These are phyloP conservation scores for Epinephelus coioides DNA, from an alignment of 2,797 vertebrate species.

Conservation along the genomic window DNA sequence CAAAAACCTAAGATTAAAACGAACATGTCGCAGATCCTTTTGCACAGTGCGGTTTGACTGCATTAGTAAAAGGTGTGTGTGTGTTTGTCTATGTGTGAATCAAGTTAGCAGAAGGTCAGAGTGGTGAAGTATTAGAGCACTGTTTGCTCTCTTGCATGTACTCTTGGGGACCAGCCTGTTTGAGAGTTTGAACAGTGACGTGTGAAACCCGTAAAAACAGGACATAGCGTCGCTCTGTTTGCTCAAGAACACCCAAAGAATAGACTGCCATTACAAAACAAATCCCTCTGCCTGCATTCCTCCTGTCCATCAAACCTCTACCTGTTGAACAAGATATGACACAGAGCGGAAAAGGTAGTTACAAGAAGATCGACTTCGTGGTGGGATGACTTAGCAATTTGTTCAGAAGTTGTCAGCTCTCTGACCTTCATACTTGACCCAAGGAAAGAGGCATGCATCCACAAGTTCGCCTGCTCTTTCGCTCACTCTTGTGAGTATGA, in stretches of 20 bases:
- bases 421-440: conserved; percentile 26
- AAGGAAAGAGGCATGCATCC: conserved; percentile 14
- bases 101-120: conserved; percentile 81
- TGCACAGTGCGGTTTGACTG: conserved; percentile 10
- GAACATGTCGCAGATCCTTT: conserved; percentile 38
- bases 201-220: conserved; percentile 84
- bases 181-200: conserved; percentile 86
- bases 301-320: conserved; percentile 76
- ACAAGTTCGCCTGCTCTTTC: conserved; percentile 17
- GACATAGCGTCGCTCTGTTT: conserved; percentile 80
- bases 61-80: conserved; percentile 47
- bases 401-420: conserved; percentile 42
- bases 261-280: conserved; percentile 76
- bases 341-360: conserved; percentile 64
- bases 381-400: conserved; percentile 64
- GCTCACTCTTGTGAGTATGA: background rate
- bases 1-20: conserved; percentile 25
- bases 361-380: conserved; percentile 41
- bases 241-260: conserved; percentile 81
- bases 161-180: conserved; percentile 75
- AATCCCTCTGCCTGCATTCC: conserved; percentile 78
- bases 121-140: conserved; percentile 75
- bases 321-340: conserved; percentile 73
- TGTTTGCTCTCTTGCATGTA: conserved; percentile 79
- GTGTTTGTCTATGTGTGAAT: conserved; percentile 65